phyloP scores from a whole-genome alignment of 2,113 vertebrate species.

The Oryzias javanicus region DNA sequence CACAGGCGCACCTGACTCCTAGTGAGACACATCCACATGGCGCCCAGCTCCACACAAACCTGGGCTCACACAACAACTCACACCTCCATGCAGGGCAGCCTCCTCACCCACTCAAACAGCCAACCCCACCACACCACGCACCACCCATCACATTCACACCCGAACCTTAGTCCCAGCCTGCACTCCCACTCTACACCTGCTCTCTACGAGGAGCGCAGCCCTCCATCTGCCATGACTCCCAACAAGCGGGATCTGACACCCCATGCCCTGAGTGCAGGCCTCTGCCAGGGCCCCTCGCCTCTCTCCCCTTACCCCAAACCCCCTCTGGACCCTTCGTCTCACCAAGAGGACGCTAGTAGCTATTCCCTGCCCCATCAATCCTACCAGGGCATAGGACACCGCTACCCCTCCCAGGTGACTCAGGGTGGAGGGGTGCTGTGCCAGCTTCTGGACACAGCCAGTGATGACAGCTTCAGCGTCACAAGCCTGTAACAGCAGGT shows the following conservation, averaged over 20 bases:
- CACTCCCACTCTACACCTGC: conserved; percentile 54
- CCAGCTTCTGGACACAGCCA: conserved; percentile 92
- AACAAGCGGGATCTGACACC: conserved; percentile 85
- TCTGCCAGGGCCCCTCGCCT: conserved; percentile 78
- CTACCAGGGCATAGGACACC: conserved; percentile 78
- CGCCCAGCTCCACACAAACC: conserved; percentile 47
- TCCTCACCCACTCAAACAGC: conserved; percentile 47
- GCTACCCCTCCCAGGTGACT: conserved; percentile 87
- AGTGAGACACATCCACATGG: conserved; percentile 64
- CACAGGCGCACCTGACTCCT: conserved; percentile 45
- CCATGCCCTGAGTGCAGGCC: conserved; percentile 67
- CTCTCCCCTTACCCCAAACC: conserved; percentile 72
- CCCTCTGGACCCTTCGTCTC: conserved; percentile 87
- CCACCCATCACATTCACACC: conserved; percentile 42
- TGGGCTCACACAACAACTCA: conserved; percentile 56
- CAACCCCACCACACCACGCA: conserved; percentile 57
- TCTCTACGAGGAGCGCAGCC: conserved; percentile 86
- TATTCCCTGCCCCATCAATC: conserved; percentile 87
- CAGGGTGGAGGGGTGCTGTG: conserved; percentile 90
- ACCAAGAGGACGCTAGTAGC: conserved; percentile 88
- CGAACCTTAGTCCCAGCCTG: conserved; percentile 52
- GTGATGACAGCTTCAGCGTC: conserved; percentile 97
- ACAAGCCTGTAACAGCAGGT: conserved; percentile 97
- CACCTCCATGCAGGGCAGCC: conserved; percentile 57
- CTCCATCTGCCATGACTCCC: conserved; percentile 75